A percentile compares a stretch with the other conserved stretches of the same genome.
phyloP scores from a whole-genome alignment of 92 coral and sea anemone species.

The Metridium senile region DNA sequence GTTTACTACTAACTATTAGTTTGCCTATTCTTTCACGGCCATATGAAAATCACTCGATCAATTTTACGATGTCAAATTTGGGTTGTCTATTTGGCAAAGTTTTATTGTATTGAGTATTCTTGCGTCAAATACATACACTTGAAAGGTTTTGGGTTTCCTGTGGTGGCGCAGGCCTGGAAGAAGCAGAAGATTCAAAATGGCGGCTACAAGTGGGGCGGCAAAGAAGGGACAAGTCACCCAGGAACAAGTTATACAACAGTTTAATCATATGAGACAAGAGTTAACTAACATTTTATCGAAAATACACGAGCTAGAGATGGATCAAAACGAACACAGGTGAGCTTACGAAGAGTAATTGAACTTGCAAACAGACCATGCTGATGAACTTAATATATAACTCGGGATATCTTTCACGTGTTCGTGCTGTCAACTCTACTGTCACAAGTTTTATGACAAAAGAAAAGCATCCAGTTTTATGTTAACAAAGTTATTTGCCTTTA shows the following conservation, averaged over 20 bases:
- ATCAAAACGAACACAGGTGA: conserved; percentile 93
- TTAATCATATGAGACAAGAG: conserved; percentile 95
- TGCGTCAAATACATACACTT: no score
- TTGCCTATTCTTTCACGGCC: no score
- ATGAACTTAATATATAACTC: no score
- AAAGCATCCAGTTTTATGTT: neutral
- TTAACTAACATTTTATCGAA: conserved; percentile 74
- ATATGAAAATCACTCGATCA: no score
- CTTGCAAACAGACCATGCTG: neutral
- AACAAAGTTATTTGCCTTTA: no score
- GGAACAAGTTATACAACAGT: conserved; percentile 80
- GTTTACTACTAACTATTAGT: no score
- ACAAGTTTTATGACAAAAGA: neutral
- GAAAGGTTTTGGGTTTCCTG: conserved; percentile 17
- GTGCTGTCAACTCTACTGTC: neutral
- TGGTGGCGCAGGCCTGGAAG: conserved; percentile 1
- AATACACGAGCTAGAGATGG: conserved; percentile 94
- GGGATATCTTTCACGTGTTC: neutral
- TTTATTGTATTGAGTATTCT: no score
- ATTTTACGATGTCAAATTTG: no score
- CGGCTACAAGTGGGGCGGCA: conserved; percentile 68
- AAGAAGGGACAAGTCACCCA: conserved; percentile 80
- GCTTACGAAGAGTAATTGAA: neutral
- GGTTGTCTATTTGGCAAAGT: no score
- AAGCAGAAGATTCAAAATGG: conserved; percentile 62